These are phyloP conservation scores for Lissocephala sabroskyi DNA, from an alignment of 2,888 invertebrate species.

Conservation along the genomic window DNA sequence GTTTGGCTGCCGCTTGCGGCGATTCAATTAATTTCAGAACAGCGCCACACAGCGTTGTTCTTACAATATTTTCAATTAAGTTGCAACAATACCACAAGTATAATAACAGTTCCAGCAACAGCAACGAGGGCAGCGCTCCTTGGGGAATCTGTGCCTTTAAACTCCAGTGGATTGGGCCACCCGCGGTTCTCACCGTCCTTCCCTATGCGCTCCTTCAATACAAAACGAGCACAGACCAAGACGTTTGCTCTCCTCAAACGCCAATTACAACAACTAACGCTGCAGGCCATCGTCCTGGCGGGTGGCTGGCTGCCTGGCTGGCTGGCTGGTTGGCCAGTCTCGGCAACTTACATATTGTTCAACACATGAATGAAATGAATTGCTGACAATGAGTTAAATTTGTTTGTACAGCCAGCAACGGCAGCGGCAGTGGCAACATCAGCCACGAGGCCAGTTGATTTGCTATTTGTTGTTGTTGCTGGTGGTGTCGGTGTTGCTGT, in stretches of 20 bases:
- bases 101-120: constrained; percentile 53
- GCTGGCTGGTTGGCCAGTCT: background rate
- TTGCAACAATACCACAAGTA: constrained; percentile 55
- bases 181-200: constrained; percentile 23
- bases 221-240: too few relatives aligned
- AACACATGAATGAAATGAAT: constrained; percentile 30
- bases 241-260: constrained; percentile 18
- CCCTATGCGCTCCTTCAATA: background rate
- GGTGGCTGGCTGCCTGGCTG: background rate
- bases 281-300: constrained; percentile 7
- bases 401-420: constrained; percentile 28
- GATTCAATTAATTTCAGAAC: constrained; percentile 50
- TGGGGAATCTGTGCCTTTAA: constrained; percentile 19
- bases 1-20: constrained; percentile 28
- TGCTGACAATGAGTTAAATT: constrained; percentile 49
- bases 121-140: constrained; percentile 1
- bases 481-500: constrained; percentile 8
- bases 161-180: constrained; percentile 15
- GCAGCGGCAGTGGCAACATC: constrained; percentile 6
- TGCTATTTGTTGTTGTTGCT: constrained; percentile 8
- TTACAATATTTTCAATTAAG: constrained; percentile 63
- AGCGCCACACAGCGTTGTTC: constrained; percentile 22
- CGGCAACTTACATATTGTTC: constrained; percentile 14
- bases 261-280: constrained; percentile 16
- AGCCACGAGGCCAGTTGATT: constrained; percentile 11